Base-by-base conservation (phyloP, 2,113 vertebrate species). In the Strigops habroptila region DNA sequence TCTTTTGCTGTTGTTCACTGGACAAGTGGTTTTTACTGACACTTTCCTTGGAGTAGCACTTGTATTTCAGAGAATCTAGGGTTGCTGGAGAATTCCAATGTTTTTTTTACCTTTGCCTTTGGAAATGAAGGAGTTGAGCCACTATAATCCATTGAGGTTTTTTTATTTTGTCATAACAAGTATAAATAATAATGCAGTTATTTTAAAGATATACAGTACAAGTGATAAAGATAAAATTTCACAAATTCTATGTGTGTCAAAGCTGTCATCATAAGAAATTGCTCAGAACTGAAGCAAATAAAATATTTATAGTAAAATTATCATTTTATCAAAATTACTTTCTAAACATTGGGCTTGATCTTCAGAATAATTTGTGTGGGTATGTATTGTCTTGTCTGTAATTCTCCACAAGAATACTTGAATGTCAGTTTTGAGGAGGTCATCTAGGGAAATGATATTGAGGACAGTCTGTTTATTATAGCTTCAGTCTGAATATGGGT, bases 381-480 rank as follows among this genome's bases (percentile, higher is more conserved):
- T 67, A 8, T 71, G 25, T 53, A 22, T 70, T 67, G 2, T 43
- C 49, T 59, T 57, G 27, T 52, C 69, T 88, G 88, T 88, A 94
- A 82, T 96, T 95, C 95, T 96, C 92, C 67, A 46, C 73, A 93
- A 92, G 86, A 93, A 96, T 88, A 95, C 82, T 93, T 87, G 84
- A 94, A 95, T 96, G 84, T 92, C 92, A 95, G 52, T 90, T 96
- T 93, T 84, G 85, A 93, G 96, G 79, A 93, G 91, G 91, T 96
- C 91, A 95, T 91, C 86, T 90, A 93, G 88, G 96, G 92, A 96
- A 95, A 96, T 97, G 79, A 97, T 97, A 95, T 97, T 97, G 92
- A 97, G 96, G 96, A 95, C 96, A 97, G 95, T 92, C 95, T 96
- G 92, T 96, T 96, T 97, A 93, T 96, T 94, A 93, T 95, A 96